phyloP scores from a whole-genome alignment of 2,113 vertebrate species.

The Aramus guarauna region DNA sequence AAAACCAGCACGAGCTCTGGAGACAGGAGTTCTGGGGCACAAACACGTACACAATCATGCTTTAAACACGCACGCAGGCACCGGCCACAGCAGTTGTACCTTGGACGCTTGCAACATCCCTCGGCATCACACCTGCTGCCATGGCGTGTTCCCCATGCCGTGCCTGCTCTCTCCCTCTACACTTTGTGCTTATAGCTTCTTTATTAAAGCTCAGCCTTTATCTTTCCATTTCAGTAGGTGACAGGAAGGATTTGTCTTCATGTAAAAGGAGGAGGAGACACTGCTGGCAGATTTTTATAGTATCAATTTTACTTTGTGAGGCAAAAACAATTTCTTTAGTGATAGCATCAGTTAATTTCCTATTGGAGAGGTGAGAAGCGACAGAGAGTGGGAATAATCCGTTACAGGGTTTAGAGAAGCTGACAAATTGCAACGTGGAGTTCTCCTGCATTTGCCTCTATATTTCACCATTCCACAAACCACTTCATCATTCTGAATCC shows the following conservation, averaged over 20 bases:
- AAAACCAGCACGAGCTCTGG: background rate
- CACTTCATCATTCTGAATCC: slow-evolving; percentile 48
- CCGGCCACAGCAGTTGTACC: rapidly evolving
- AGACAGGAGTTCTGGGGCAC: background rate
- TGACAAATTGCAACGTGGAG: slow-evolving; percentile 64
- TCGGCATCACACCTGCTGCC: background rate
- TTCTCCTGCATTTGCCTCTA: slow-evolving; percentile 41
- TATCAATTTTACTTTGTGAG: slow-evolving; percentile 73
- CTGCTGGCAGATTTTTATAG: slow-evolving; percentile 61
- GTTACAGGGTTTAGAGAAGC: slow-evolving; percentile 47
- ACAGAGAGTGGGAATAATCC: slow-evolving; percentile 33
- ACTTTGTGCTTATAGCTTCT: background rate
- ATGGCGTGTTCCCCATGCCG: background rate
- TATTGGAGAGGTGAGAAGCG: slow-evolving; percentile 65
- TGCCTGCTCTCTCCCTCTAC: background rate
- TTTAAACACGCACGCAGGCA: background rate
- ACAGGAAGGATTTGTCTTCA: slow-evolving; percentile 53
- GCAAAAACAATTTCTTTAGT: slow-evolving; percentile 72
- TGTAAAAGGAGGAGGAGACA: slow-evolving; percentile 68
- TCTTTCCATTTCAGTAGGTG: slow-evolving; percentile 66
- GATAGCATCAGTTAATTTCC: slow-evolving; percentile 81
- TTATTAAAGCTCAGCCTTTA: slow-evolving; percentile 65
- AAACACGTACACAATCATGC: rapidly evolving
- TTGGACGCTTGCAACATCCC: background rate
- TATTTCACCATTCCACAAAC: slow-evolving; percentile 24